These are phyloP conservation scores for Acanthis flammea DNA, from an alignment of 2,797 vertebrate genomes.

Conservation along the genomic window DNA sequence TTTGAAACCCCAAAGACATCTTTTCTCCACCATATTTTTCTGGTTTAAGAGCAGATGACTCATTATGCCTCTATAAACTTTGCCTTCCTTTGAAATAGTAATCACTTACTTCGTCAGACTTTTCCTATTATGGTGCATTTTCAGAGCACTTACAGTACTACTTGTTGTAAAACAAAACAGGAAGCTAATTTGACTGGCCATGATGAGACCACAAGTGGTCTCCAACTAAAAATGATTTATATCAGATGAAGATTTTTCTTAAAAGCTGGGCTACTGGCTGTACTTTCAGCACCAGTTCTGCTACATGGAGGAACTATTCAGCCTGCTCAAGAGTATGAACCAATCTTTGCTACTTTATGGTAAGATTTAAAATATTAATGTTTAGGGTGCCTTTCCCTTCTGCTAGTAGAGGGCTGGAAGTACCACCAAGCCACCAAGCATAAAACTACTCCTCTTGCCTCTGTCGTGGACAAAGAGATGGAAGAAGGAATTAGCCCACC, in stretches of 20 bases:
- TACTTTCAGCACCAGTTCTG: neutral
- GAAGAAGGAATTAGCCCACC: conserved; percentile 62
- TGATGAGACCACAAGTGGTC: conserved; percentile 32
- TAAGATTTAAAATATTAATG: neutral
- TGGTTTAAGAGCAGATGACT: conserved; percentile 42
- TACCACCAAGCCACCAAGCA: neutral
- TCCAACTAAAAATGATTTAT: neutral
- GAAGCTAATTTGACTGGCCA: conserved; percentile 15
- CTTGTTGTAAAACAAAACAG: conserved; percentile 32
- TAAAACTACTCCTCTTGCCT: neutral
- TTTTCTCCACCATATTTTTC: conserved; percentile 51
- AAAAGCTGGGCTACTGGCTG: neutral
- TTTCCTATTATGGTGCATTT: conserved; percentile 22
- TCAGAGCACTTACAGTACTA: neutral
- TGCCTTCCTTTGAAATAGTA: conserved; percentile 51
- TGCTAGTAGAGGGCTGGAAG: neutral
- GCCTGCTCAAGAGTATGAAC: neutral
- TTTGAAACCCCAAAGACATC: neutral
- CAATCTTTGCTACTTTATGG: fast-evolving
- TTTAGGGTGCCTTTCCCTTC: neutral
- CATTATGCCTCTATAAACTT: conserved; percentile 43
- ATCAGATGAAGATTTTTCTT: neutral
- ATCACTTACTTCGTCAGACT: conserved; percentile 12
- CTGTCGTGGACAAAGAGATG: neutral
- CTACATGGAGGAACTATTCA: neutral